Conservation (phyloP, 2,113 vertebrate genomes). For the Kobus ellipsiprymnus region DNA sequence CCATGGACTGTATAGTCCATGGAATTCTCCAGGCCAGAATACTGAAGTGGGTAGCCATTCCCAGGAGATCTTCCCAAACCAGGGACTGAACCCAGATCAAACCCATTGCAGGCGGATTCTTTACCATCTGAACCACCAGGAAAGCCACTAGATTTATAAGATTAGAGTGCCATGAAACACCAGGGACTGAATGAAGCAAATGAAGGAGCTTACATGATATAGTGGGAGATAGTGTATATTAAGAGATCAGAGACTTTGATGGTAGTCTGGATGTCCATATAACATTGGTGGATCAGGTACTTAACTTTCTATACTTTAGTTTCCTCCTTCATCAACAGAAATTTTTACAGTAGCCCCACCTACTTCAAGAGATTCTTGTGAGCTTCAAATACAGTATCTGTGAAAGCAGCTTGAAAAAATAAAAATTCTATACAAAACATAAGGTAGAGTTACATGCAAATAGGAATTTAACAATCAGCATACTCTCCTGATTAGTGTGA, state of each 20-base stretch:
- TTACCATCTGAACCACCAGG: not conserved
- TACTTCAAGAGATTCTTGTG: not conserved
- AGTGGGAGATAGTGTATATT: not conserved
- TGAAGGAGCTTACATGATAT: not conserved
- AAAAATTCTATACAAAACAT: not conserved
- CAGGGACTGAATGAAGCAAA: slow-evolving; percentile 11
- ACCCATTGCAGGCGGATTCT: not conserved
- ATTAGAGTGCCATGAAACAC: not conserved
- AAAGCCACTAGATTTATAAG: not conserved
- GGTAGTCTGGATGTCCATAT: not conserved
- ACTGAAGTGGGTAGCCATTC: not conserved
- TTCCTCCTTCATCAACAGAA: not conserved
- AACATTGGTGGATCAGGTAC: not conserved
- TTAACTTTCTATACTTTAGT: not conserved
- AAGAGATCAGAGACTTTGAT: not conserved
- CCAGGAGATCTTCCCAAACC: not conserved
- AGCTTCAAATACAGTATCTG: not conserved
- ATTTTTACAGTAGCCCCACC: not conserved
- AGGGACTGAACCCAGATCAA: not conserved
- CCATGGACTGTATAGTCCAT: not conserved
- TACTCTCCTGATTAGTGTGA: not conserved
- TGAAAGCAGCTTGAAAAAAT: slow-evolving; percentile 25
- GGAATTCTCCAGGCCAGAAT: not conserved
- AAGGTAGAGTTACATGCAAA: not conserved
- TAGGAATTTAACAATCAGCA: not conserved